These are phyloP conservation scores for Drosophila nr. medialis DNA, from an alignment of 2,888 invertebrate species.

Conservation along the genomic window DNA sequence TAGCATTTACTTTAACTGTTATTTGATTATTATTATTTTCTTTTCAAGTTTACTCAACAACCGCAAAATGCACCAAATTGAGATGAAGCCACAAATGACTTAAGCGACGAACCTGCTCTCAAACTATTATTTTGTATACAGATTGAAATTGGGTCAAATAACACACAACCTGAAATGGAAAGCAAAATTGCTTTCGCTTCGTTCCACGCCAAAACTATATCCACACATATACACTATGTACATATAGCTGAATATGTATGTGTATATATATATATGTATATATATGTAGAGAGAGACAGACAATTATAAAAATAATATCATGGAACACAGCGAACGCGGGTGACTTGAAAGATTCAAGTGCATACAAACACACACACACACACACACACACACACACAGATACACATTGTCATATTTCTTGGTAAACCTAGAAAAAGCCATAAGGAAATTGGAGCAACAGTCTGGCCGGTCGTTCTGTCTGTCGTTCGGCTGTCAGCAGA, in stretches of 20 bases:
- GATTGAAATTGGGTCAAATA: conserved; percentile 63
- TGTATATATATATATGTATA: background rate
- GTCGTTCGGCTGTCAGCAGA: conserved; percentile 45
- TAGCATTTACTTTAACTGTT: background rate
- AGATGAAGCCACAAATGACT: conserved; percentile 52
- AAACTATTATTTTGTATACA: conserved; percentile 20
- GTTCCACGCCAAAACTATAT: conserved; percentile 45
- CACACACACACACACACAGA: background rate
- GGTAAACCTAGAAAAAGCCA: conserved; percentile 54
- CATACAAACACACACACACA: background rate
- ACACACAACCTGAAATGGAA: conserved; percentile 69
- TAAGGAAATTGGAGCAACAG: conserved; percentile 69
- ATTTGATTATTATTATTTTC: background rate
- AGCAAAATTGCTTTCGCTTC: conserved; percentile 76
- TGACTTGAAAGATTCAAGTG: conserved; percentile 4
- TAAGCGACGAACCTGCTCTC: conserved; percentile 45
- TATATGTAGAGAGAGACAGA: background rate
- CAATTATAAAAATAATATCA: conserved; percentile 53
- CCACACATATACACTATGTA: conserved; percentile 7
- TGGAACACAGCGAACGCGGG: conserved; percentile 16
- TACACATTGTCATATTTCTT: conserved; percentile 59
- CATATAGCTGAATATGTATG: background rate
- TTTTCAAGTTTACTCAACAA: background rate
- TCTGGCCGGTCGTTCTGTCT: conserved; percentile 20
- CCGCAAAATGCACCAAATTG: background rate